A percentile compares a stretch with the other conserved stretches of the same genome.
Conservation (phyloP, 1,140 invertebrate genomes). For the Arion vulgaris region DNA sequence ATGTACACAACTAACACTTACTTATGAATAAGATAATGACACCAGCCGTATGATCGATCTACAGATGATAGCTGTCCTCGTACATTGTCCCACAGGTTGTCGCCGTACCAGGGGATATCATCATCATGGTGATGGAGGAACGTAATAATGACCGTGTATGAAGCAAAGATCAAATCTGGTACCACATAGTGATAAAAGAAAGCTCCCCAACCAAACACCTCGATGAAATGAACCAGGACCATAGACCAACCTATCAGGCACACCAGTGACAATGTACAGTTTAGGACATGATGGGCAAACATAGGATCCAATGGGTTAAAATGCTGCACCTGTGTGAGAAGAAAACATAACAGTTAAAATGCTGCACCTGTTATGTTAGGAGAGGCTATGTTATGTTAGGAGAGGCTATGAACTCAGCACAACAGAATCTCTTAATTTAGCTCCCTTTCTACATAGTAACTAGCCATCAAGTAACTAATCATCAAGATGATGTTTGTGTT, state of each 20-base stretch:
- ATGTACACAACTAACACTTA: too few species aligned
- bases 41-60: slow-evolving; percentile 72
- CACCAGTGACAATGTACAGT: slow-evolving; percentile 57
- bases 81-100: slow-evolving; percentile 71
- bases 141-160: slow-evolving; percentile 70
- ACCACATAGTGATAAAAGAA: slow-evolving; percentile 70
- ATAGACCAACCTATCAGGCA: slow-evolving; percentile 55
- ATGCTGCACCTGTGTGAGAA: slow-evolving; percentile 43
- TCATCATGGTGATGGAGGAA: slow-evolving; percentile 73
- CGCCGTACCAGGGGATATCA: slow-evolving; percentile 72
- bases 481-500: too few species aligned
- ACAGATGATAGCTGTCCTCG: slow-evolving; percentile 72
- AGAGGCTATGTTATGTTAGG: too few species aligned
- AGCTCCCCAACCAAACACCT: slow-evolving; percentile 43
- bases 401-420: too few species aligned
- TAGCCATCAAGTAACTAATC: too few species aligned
- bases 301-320: slow-evolving; percentile 55
- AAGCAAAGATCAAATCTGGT: slow-evolving; percentile 69
- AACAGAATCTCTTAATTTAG: too few species aligned
- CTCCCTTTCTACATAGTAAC: too few species aligned
- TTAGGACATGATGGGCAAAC: slow-evolving; percentile 46
- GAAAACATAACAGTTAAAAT: too few species aligned
- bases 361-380: too few species aligned
- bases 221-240: slow-evolving; percentile 52
- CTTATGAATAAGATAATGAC: slow-evolving; percentile 72